A percentile compares a stretch with the other conserved stretches of the same genome.
Conservation (phyloP, 1,140 invertebrate species). For the Helicorthomorpha holstii region DNA sequence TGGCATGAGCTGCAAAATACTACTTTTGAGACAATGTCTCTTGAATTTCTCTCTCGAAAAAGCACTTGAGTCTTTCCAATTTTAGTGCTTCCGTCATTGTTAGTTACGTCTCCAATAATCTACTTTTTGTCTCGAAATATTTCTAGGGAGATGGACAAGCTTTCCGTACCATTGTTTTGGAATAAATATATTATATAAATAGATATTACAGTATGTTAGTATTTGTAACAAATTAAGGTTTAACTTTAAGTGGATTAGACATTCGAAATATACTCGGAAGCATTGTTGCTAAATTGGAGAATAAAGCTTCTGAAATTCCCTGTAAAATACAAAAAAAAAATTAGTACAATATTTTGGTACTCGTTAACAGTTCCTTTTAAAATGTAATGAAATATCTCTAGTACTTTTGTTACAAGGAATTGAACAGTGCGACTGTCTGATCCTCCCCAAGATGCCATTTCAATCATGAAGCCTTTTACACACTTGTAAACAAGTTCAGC, state of each 20-base stretch:
- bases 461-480: constrained; percentile 98
- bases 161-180: too few relatives aligned
- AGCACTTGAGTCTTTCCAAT: too few relatives aligned
- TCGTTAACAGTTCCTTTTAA: background rate
- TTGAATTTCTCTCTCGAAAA: too few relatives aligned
- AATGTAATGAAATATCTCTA: background rate
- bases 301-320: constrained; percentile 69
- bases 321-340: constrained; percentile 37
- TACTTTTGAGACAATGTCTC: too few relatives aligned
- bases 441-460: constrained; percentile 82
- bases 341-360: background rate
- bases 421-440: constrained; percentile 75
- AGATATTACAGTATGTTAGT: too few relatives aligned
- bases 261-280: constrained; percentile 75
- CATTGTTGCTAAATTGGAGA: constrained; percentile 66
- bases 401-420: constrained; percentile 57
- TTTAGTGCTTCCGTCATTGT: too few relatives aligned
- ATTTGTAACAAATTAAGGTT: too few relatives aligned
- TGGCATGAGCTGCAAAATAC: too few relatives aligned
- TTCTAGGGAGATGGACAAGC: too few relatives aligned
- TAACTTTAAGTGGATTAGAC: constrained; percentile 58
- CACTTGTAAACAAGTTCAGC: constrained; percentile 96
- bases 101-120: too few relatives aligned
- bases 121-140: too few relatives aligned
- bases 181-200: too few relatives aligned